Percentiles rank a stretch among this genome's conserved stretches.
Evolutionary conservation across 2,797 vertebrate genomes (phyloP).

Genomic region (Enteromius unitaeniatus): DNA sequence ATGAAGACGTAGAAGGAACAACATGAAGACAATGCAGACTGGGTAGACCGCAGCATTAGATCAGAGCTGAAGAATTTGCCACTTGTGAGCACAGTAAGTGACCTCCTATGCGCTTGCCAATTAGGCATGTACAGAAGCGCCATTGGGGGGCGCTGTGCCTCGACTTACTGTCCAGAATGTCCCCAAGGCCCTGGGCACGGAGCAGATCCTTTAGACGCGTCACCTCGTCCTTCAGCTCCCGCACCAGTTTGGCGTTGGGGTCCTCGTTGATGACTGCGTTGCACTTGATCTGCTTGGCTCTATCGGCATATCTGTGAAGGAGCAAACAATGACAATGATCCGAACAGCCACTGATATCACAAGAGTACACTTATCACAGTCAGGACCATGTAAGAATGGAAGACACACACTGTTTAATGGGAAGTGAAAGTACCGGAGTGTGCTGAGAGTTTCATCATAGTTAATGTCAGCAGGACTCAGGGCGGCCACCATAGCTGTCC

Average conservation of each 20-base stretch:
- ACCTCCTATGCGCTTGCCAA: not conserved
- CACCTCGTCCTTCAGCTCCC: constrained; percentile 97
- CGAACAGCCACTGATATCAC: not conserved
- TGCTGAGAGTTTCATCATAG: constrained; percentile 98
- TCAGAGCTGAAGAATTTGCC: constrained; percentile 41
- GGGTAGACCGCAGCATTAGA: constrained; percentile 18
- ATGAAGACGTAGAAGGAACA: constrained; percentile 7
- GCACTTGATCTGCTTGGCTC: constrained; percentile 98
- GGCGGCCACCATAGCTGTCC: constrained; percentile 98
- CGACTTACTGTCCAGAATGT: constrained; percentile 98
- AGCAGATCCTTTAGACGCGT: constrained; percentile 93
- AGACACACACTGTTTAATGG: not conserved
- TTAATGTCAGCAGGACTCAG: constrained; percentile 99
- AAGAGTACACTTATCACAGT: not conserved
- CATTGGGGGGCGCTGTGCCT: constrained; percentile 16
- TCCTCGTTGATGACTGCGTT: constrained; percentile 99
- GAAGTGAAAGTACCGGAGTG: constrained; percentile 86
- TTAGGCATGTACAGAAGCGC: constrained; percentile 6
- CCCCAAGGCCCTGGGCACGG: constrained; percentile 94
- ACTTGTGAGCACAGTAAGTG: constrained; percentile 16
- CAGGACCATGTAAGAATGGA: not conserved
- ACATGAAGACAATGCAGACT: constrained; percentile 9
- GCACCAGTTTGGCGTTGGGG: constrained; percentile 95
- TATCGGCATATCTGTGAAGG: constrained; percentile 90
- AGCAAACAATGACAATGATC: constrained; percentile 1